Conservation (phyloP, 2,113 vertebrate genomes). For the Otocyon megalotis region DNA sequence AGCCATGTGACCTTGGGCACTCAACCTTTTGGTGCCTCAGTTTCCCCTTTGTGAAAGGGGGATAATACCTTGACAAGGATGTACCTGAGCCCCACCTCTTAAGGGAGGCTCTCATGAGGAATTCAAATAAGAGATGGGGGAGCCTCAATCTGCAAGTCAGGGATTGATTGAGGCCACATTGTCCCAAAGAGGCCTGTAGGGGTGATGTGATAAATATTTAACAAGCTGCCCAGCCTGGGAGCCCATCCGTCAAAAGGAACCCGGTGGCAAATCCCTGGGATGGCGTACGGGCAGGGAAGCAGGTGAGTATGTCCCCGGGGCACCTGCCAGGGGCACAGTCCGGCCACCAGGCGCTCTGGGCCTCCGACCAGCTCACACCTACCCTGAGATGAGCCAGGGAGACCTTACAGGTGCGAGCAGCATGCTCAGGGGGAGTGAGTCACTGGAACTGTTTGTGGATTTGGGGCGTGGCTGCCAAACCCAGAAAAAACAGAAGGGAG, state of each 20-base stretch:
- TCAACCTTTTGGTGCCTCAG: background rate
- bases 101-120: background rate
- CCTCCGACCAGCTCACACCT: background rate
- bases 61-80: background rate
- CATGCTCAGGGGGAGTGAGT: no score
- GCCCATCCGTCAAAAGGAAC: background rate
- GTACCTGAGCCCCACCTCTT: background rate
- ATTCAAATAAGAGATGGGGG: background rate
- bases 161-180: background rate
- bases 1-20: background rate
- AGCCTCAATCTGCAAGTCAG: background rate
- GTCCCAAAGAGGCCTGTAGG: background rate
- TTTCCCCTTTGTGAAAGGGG: background rate
- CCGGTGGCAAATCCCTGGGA: no score
- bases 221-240: accelerated
- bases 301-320: background rate
- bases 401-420: accelerated
- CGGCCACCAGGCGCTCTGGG: background rate
- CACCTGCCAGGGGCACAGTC: background rate
- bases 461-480: background rate
- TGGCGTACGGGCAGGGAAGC: background rate
- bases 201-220: background rate
- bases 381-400: accelerated
- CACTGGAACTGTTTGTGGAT: background rate
- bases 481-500: background rate